These are phyloP conservation scores for Troides helena DNA, from an alignment of 2,888 invertebrate genomes.

Conservation along the genomic window DNA sequence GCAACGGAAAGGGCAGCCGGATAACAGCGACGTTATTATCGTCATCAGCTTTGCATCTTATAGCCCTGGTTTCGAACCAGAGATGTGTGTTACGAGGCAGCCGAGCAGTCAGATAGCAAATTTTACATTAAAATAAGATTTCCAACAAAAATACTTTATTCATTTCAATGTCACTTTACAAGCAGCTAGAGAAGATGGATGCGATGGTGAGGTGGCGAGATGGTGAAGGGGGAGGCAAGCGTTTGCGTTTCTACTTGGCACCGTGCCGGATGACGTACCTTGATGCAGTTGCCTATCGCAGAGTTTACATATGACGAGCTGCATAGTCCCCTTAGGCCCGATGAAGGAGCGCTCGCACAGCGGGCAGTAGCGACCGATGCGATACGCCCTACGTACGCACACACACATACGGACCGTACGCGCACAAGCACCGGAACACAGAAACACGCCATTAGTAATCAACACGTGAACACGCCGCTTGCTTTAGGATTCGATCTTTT, in stretches of 20 bases:
- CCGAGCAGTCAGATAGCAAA: no score
- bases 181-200: constrained; percentile 7
- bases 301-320: constrained; percentile 81
- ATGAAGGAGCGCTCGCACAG: constrained; percentile 86
- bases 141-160: background rate
- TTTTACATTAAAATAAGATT: no score
- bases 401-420: constrained; percentile 71
- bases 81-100: no score
- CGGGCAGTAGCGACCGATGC: constrained; percentile 87
- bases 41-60: no score
- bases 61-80: no score
- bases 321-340: constrained; percentile 84
- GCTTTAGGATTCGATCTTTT: constrained; percentile 34
- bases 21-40: no score
- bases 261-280: constrained; percentile 66
- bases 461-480: constrained; percentile 45
- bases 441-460: constrained; percentile 78
- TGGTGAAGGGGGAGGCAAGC: constrained; percentile 22
- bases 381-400: constrained; percentile 82
- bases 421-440: constrained; percentile 78
- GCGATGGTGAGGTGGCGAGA: background rate
- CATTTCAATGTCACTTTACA: constrained; percentile 15
- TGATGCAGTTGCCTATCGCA: constrained; percentile 81
- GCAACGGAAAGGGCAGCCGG: no score
- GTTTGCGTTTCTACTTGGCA: constrained; percentile 38